phyloP scores from a whole-genome alignment of 2,113 vertebrate species.

The Phalacrocorax brasilianus region DNA sequence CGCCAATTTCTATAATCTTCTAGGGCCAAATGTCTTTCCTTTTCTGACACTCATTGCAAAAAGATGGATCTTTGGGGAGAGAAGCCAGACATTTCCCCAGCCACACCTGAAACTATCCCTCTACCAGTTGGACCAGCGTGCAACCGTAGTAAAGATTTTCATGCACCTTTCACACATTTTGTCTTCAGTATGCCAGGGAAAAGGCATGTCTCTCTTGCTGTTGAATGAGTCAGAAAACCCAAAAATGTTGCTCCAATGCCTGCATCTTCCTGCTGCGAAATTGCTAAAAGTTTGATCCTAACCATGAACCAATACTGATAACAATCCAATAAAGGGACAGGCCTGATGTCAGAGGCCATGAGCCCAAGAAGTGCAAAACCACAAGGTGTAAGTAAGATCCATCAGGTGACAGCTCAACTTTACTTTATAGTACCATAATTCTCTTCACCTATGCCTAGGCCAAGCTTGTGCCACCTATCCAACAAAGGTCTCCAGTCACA shows the following conservation, averaged over 20 bases:
- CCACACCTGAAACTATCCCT: not conserved
- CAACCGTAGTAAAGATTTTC: not conserved
- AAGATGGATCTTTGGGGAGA: not conserved
- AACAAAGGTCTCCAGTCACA: not conserved
- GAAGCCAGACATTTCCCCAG: not conserved
- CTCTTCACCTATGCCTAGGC: not conserved
- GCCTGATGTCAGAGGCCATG: not conserved
- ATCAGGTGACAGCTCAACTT: not conserved
- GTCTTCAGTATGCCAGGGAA: not conserved
- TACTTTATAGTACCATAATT: not conserved
- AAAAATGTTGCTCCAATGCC: not conserved
- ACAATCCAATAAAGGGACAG: not conserved
- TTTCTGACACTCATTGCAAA: not conserved
- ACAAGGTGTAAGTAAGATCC: not conserved
- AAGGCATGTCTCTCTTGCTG: not conserved
- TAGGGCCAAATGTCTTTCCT: not conserved
- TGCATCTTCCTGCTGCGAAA: not conserved
- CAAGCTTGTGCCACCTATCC: not conserved
- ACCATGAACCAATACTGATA: not conserved
- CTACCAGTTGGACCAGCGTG: not conserved
- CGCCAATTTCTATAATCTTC: not conserved
- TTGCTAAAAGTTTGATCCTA: not conserved
- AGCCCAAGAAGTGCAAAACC: not conserved
- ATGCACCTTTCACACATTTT: not conserved
- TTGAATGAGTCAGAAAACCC: not conserved